A percentile compares a stretch with the other conserved stretches of the same genome.
These are phyloP conservation scores for Stenopsyche tienmushanensis DNA, from an alignment of 1,140 invertebrate genomes.

Conservation along the genomic window DNA sequence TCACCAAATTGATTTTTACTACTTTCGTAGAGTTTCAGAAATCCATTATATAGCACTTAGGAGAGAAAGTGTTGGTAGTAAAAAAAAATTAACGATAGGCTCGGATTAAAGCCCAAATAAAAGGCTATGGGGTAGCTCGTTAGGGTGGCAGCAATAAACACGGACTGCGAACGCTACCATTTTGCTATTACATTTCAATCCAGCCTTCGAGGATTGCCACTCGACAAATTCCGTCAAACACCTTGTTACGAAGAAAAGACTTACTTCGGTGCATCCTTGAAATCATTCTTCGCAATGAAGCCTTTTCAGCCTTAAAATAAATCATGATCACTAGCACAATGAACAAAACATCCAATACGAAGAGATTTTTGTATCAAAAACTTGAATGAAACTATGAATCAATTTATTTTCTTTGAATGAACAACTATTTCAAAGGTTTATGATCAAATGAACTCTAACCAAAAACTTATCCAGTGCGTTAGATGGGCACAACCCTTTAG, in stretches of 20 bases:
- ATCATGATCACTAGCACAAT: too few relatives aligned
- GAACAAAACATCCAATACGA: too few relatives aligned
- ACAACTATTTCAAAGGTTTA: too few relatives aligned
- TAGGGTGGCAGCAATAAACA: conserved; percentile 29
- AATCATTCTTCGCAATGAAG: too few relatives aligned
- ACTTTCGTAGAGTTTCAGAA: conserved; percentile 24
- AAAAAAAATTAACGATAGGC: conserved; percentile 34
- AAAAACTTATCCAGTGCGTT: too few relatives aligned
- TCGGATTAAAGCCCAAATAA: conserved; percentile 2
- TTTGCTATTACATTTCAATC: background rate
- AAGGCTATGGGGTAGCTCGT: conserved; percentile 21
- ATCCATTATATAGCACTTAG: conserved; percentile 31
- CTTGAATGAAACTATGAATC: background rate
- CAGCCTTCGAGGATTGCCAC: background rate
- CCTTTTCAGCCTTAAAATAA: too few relatives aligned
- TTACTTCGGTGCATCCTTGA: too few relatives aligned
- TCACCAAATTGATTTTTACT: too few relatives aligned
- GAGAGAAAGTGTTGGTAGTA: conserved; percentile 25
- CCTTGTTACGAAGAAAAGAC: background rate
- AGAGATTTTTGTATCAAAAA: too few relatives aligned
- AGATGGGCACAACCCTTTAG: too few relatives aligned
- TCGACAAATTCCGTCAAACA: background rate
- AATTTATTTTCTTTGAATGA: too few relatives aligned
- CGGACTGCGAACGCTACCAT: conserved; percentile 7
- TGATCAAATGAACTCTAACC: too few relatives aligned